Evolutionary conservation across 2,113 vertebrate species (phyloP), one percentile per base, ranked within the genome.

Genomic region (Perognathus longimembris): DNA sequence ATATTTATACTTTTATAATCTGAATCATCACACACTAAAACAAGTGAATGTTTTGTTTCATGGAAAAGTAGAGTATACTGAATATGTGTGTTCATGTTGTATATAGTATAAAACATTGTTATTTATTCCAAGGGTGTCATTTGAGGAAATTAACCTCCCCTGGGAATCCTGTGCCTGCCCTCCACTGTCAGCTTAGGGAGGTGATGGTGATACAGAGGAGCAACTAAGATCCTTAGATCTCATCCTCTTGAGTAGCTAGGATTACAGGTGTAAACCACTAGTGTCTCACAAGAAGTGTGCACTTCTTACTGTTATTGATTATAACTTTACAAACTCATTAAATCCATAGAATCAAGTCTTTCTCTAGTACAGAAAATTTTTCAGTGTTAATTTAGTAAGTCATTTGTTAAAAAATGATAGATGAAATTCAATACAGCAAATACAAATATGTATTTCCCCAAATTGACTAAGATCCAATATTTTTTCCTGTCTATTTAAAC

Each of bases 381-480:
- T n/a, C 50, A 57, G 36, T 84, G 14, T 67, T 84, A 91, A 71
- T 42, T 82, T 54, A 89, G 74, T 61, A 92, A 64, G 69, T 78
- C 54, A 81, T 61, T 76, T 67, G 5, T 79, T 76, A 80, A 21
- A 83, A 73, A 66, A 8, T 28, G 57, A 91, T 8, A 90, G 38
- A 92, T n/a, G 28, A 84, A 80, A 94, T 40, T 73, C 12, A 90
- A 88, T 26, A 79, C 21, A 30, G 5, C 14, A 63, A 88, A 75
- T 11, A 40, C 0, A 70, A 7, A 54, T 36, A 30, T 71, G 4
- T 81, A 78, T 75, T 71, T 57, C 32, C 30, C 38, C 38, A 11
- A 66, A 57, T 21, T 5, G n/a, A 78, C 70, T 75, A 30, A 57
- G 24, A 70, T 78, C 45, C 15, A 63, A 2, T 42, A 67, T 78